Conservation (phyloP, 35 echinoderm and acorn worm species). For the Nesometra sesokonis region DNA sequence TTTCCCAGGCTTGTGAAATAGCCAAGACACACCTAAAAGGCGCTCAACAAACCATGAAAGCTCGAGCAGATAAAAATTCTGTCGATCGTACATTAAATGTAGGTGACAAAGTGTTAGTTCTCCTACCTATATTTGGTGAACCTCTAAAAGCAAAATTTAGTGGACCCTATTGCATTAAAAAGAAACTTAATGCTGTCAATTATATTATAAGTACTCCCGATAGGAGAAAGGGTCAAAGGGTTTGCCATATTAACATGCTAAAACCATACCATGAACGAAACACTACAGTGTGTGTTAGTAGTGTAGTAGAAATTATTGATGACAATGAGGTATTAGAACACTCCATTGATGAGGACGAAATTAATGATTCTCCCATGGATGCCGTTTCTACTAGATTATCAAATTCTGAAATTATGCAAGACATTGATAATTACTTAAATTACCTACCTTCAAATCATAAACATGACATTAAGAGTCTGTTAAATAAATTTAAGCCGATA, state of each 20-base stretch:
- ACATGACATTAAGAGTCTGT: background rate
- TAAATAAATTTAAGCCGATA: background rate
- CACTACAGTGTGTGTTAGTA: background rate
- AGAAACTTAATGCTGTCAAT: background rate
- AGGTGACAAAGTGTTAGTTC: background rate
- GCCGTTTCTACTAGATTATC: background rate
- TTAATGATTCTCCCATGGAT: background rate
- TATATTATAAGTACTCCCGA: background rate
- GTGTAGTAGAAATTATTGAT: background rate
- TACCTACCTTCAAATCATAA: background rate
- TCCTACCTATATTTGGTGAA: background rate
- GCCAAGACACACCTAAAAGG: background rate
- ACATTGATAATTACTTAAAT: background rate
- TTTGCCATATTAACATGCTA: background rate
- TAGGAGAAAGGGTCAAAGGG: background rate
- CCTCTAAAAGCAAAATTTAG: background rate
- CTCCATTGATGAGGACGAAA: background rate
- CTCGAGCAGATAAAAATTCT: background rate
- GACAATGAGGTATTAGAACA: background rate
- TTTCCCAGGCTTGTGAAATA: background rate
- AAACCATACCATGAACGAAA: background rate
- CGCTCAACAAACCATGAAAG: background rate
- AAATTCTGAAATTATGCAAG: background rate
- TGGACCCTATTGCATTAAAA: background rate
- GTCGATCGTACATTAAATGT: background rate